These are phyloP conservation scores for Ageneiosus marmoratus DNA, from an alignment of 2,113 vertebrate species.

Conservation along the genomic window DNA sequence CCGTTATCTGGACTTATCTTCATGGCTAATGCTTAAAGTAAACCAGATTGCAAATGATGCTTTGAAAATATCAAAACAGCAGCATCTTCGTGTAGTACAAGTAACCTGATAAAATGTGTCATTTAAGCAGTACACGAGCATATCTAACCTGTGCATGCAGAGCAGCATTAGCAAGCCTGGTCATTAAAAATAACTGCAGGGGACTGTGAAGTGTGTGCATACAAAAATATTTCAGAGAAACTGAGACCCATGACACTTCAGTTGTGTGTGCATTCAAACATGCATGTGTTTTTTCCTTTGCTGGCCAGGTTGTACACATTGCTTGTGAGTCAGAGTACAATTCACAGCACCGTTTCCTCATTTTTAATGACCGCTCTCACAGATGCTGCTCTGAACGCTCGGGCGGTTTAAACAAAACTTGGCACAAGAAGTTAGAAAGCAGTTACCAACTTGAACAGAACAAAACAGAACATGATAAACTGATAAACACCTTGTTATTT, in stretches of 20 bases:
- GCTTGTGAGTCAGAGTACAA: not conserved
- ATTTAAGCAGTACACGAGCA: too few species aligned
- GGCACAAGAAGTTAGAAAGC: too few species aligned
- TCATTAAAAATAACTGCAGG: not conserved
- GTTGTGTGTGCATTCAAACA: not conserved
- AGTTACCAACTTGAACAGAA: too few species aligned
- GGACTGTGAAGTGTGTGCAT: not conserved
- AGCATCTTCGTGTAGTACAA: not conserved
- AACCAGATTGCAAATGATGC: not conserved
- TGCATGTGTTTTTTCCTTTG: not conserved
- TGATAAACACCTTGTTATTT: not conserved
- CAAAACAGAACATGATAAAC: too few species aligned
- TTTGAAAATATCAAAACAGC: not conserved
- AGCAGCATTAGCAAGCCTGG: too few species aligned
- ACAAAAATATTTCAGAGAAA: not conserved
- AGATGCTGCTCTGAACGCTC: too few species aligned
- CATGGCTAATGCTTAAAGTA: not conserved
- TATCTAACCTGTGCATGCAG: too few species aligned
- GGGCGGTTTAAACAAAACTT: not conserved
- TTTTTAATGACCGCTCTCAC: not conserved
- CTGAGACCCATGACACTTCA: not conserved
- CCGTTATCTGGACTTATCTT: not conserved
- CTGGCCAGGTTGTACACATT: not conserved
- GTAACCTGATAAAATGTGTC: not conserved
- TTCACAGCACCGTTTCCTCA: not conserved